These are phyloP conservation scores for Myiopsitta monachus DNA, from an alignment of 2,113 vertebrate species.

Conservation along the genomic window DNA sequence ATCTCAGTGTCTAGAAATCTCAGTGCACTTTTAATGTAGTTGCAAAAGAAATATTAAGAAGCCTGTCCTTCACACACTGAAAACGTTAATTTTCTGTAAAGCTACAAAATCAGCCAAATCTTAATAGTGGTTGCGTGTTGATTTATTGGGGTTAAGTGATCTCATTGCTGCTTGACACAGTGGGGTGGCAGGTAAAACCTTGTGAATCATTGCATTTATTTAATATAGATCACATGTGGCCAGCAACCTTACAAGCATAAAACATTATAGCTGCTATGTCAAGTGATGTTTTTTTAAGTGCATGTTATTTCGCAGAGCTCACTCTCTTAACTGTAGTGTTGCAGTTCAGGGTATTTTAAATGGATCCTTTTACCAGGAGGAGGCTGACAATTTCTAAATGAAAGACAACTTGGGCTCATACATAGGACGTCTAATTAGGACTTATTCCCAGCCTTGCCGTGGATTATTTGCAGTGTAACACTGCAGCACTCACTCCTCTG, in stretches of 20 bases:
- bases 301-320: neutral
- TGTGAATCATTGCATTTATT: neutral
- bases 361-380: neutral
- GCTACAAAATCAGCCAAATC: neutral
- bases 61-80: neutral
- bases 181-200: neutral
- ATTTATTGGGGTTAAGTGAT: neutral
- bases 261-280: neutral
- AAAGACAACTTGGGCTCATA: neutral
- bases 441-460: neutral
- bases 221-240: accelerated
- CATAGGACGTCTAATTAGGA: neutral
- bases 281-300: neutral
- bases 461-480: neutral
- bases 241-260: neutral
- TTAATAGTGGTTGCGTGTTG: neutral
- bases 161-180: neutral
- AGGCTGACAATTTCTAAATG: neutral
- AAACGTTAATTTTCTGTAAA: neutral
- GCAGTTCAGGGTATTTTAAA: neutral
- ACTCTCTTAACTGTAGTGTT: neutral
- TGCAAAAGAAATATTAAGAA: neutral
- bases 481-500: neutral
- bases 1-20: neutral
- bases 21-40: neutral